These are phyloP conservation scores for Urocolius indicus DNA, from an alignment of 2,113 vertebrate species.

Conservation along the genomic window DNA sequence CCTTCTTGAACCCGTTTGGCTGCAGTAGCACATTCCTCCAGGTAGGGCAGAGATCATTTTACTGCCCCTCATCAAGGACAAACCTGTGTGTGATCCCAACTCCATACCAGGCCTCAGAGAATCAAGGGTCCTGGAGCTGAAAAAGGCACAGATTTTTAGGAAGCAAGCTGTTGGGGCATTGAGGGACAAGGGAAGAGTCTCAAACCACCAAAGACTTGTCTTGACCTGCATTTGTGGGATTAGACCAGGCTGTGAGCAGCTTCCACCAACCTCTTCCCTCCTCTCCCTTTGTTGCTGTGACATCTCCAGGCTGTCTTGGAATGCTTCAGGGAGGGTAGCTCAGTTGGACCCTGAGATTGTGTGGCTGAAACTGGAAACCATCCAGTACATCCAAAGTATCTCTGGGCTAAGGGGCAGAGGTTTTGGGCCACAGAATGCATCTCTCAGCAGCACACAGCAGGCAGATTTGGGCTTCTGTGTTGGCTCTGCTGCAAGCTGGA, in stretches of 20 bases:
- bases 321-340: neutral
- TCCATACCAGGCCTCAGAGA: neutral
- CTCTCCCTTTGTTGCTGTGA: neutral
- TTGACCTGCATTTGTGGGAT: neutral
- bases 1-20: neutral
- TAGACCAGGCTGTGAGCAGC: neutral
- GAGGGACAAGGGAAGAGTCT: neutral
- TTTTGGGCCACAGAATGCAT: neutral
- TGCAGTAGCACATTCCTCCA: neutral
- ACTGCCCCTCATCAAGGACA: neutral
- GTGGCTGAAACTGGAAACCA: neutral
- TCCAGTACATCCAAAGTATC: fast-evolving
- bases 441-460: neutral
- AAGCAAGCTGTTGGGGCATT: neutral
- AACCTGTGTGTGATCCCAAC: neutral
- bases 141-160: neutral
- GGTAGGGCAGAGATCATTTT: neutral
- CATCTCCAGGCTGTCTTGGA: neutral
- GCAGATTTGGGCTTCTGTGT: neutral
- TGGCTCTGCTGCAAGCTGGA: neutral
- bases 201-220: neutral
- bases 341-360: neutral
- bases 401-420: neutral
- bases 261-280: neutral
- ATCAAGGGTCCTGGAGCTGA: neutral